A percentile compares a stretch with the other conserved stretches of the same genome.
Evolutionary conservation across 2,888 invertebrate species (phyloP).

Genomic region (Pseudanteris insignis): DNA sequence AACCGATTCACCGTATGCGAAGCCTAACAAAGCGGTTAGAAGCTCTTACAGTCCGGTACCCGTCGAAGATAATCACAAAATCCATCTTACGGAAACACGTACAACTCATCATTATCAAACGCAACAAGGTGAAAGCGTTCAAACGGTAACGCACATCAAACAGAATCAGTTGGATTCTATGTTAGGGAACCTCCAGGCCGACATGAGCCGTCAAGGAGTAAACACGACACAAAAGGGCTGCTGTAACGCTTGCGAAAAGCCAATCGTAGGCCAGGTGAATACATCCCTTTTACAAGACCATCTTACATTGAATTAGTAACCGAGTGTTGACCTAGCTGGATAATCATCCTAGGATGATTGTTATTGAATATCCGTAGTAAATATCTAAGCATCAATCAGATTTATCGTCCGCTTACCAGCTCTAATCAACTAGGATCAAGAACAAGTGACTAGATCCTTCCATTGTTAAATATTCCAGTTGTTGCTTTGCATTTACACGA

Average conservation of each 20-base stretch:
- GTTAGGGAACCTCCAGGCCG: constrained; percentile 90
- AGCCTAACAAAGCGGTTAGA: constrained; percentile 71
- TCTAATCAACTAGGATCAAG: too few relatives aligned
- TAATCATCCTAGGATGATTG: too few relatives aligned
- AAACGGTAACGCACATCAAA: constrained; percentile 65
- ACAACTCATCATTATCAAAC: constrained; percentile 62
- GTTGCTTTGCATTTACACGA: too few relatives aligned
- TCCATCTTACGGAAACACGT: constrained; percentile 62
- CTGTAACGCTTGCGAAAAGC: constrained; percentile 98
- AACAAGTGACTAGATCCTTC: too few relatives aligned
- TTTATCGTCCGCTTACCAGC: too few relatives aligned
- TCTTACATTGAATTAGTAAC: too few relatives aligned
- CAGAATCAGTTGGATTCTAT: constrained; percentile 84
- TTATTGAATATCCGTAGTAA: too few relatives aligned
- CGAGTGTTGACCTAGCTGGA: too few relatives aligned
- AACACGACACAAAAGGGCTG: constrained; percentile 99
- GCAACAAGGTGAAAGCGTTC: constrained; percentile 65
- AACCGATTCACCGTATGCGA: constrained; percentile 77
- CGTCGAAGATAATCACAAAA: constrained; percentile 54
- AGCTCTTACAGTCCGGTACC: constrained; percentile 71
- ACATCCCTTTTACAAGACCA: too few relatives aligned
- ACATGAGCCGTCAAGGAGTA: constrained; percentile 99
- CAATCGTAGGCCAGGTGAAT: constrained; percentile 93
- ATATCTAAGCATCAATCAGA: too few relatives aligned
- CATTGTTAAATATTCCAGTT: too few relatives aligned